These are phyloP conservation scores for Lateolabrax maculatus DNA, from an alignment of 2,797 vertebrate genomes.

Conservation along the genomic window DNA sequence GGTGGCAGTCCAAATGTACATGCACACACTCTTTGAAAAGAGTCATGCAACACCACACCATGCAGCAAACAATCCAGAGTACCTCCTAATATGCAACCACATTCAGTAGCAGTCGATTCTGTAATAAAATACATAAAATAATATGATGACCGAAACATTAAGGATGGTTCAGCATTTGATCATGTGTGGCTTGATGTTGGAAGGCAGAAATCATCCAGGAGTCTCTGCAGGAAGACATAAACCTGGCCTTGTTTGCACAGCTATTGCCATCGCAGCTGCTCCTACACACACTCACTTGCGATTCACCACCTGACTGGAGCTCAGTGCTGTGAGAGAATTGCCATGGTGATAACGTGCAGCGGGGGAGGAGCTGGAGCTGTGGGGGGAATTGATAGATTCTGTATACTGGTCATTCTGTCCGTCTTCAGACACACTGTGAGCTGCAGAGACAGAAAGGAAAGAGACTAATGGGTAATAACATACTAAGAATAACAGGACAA, in stretches of 20 bases:
- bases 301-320: conserved; percentile 65
- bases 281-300: conserved; percentile 78
- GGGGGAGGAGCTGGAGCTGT: conserved; percentile 60
- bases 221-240: conserved; percentile 36
- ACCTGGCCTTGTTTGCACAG: conserved; percentile 54
- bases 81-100: conserved; percentile 64
- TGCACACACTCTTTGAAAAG: conserved; percentile 18
- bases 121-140: conserved; percentile 62
- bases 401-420: conserved; percentile 37
- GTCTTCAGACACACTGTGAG: conserved; percentile 67
- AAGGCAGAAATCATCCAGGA: background rate
- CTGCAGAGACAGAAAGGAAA: conserved; percentile 55
- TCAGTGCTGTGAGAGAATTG: conserved; percentile 59
- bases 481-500: too few relatives aligned
- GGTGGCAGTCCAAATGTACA: conserved; percentile 1
- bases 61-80: conserved; percentile 49
- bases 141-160: conserved; percentile 12
- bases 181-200: background rate
- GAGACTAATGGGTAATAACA: background rate
- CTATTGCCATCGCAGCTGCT: conserved; percentile 51
- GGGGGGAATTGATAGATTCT: conserved; percentile 20
- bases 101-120: conserved; percentile 64
- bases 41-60: conserved; percentile 64
- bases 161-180: background rate
- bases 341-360: conserved; percentile 1